Base-by-base conservation (phyloP, 2,113 vertebrate genomes). In the Toxotes chatareus region DNA sequence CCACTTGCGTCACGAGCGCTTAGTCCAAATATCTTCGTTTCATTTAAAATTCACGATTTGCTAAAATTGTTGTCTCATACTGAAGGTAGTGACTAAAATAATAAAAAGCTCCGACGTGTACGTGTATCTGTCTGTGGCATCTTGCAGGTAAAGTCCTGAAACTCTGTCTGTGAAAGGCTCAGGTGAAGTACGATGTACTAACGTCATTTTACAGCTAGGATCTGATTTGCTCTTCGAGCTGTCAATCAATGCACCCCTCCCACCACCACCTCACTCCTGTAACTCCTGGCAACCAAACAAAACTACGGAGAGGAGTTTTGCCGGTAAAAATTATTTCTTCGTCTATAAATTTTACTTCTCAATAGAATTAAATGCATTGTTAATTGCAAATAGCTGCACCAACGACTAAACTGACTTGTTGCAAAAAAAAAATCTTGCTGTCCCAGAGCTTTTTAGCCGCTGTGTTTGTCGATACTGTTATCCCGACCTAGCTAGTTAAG, bases 231-330 rank as follows among this genome's bases (percentile, higher is more conserved):
- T 90, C 1, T 16, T 46, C 1, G 6, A 8, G 0, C 7, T 79
- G 89, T 89, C 91, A 42, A 14, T 87, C 80, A 78, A 11, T 0
- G 0, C 0, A 7, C 13, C 32, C 61, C 65, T 10, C 27, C 27
- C 27, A 27, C 27, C 27, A 27, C 12, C 19, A 5, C 1, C 57
- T 31, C 42, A 2, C 55, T 38, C 34, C 17, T 68, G 92, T 95
- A 64, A 90, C 94, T 72, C 66, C 1, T 89, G 77, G 90, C 83
- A 94, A 95, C 94, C 86, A 73, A 77, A 83, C 85, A 80, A 13
- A 55, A 23, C 23, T 4, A 14, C 4, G 13, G 32, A 46, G 36
- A 46, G 42, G 73, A 63, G 16, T 9, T 42, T 12, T 3, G 10
- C 16, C 13, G 89, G 82, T 90, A 83, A 88, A 67, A 42, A n/a